Evolutionary conservation across 2,888 invertebrate species (phyloP).

Genomic region (Dryocosmus kuriphilus): DNA sequence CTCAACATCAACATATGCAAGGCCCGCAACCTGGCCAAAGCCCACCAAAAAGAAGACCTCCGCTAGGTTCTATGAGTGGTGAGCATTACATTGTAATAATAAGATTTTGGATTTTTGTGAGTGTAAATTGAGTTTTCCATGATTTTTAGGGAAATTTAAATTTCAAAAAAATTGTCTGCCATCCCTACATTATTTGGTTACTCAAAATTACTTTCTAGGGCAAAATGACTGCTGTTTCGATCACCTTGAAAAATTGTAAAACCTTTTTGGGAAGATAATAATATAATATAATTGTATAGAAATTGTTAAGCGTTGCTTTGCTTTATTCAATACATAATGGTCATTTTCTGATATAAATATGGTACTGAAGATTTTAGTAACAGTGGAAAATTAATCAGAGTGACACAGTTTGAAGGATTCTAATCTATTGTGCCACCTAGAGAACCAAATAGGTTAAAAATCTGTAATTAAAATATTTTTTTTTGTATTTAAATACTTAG

Average conservation of each 20-base stretch:
- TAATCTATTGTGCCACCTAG: slow-evolving; percentile 34
- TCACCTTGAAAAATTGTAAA: not conserved
- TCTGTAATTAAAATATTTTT: not conserved
- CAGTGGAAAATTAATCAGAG: not conserved
- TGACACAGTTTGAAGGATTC: not conserved
- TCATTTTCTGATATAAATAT: not conserved
- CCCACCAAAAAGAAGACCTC: slow-evolving; percentile 82
- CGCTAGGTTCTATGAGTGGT: slow-evolving; percentile 78
- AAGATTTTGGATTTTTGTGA: not conserved
- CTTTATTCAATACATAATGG: not conserved
- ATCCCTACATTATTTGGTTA: not conserved
- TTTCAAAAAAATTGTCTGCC: not conserved
- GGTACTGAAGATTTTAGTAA: not conserved
- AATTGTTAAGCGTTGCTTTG: too few relatives aligned
- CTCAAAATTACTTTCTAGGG: not conserved
- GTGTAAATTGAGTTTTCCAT: slow-evolving; percentile 51
- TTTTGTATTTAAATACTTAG: slow-evolving; percentile 46
- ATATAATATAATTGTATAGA: too few relatives aligned
- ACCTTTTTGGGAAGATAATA: not conserved
- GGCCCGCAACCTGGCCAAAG: slow-evolving; percentile 86
- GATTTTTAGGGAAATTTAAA: slow-evolving; percentile 64
- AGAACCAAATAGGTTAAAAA: slow-evolving; percentile 1
- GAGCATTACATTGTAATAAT: slow-evolving; percentile 54
- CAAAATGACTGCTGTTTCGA: not conserved
- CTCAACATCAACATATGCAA: slow-evolving; percentile 80